Evolutionary conservation across 2,113 vertebrate genomes (phyloP), one percentile per base, ranked within the genome.

Genomic region (Anguilla japonica): DNA sequence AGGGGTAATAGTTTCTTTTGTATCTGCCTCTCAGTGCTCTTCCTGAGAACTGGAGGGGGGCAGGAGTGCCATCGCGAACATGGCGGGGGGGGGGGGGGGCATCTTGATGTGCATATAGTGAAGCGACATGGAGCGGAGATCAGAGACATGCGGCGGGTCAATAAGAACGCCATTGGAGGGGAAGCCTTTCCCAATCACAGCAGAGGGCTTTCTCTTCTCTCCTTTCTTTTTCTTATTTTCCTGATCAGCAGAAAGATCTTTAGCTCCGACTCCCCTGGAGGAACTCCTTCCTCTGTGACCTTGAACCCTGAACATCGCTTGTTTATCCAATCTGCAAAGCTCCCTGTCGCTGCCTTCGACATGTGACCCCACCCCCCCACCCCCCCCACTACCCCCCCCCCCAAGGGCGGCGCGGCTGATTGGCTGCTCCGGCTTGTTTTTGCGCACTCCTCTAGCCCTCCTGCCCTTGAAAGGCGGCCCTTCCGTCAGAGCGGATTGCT

Each of bases 281-380:
- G 71, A n/a, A 26, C n/a, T 34, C 26, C n/a, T 75, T n/a, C 26
- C 71, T 6, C 11, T 11, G 71, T 26, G 71, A 75, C 71, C 71
- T 75, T 75, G 71, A 75, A 75, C 71, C n/a, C 71, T 75, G 71
- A n/a, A 75, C n/a, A 13, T 5, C 11, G 71, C 71, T 75, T 75
- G 71, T 75, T 75, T 75, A 75, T 75, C n/a, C 71, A 75, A 75
- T 75, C 71, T 34, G 71, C 71, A 75, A 75, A 75, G 71, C 9
- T 26, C 71, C 71, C 71, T 34, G 71, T 75, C 26, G 11, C 71
- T 75, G 26, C 71, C 60, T 75, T 34, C 71, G 7, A 75, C n/a
- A 34, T 75, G n/a, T 75, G n/a, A 75, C n/a, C 20, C 26, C 5
- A 14, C 56, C 56, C 56, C 56, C 13, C 56, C 34, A 34, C 0